Base-by-base conservation (phyloP, 2,888 invertebrate genomes). In the Nomada lathburiana region DNA sequence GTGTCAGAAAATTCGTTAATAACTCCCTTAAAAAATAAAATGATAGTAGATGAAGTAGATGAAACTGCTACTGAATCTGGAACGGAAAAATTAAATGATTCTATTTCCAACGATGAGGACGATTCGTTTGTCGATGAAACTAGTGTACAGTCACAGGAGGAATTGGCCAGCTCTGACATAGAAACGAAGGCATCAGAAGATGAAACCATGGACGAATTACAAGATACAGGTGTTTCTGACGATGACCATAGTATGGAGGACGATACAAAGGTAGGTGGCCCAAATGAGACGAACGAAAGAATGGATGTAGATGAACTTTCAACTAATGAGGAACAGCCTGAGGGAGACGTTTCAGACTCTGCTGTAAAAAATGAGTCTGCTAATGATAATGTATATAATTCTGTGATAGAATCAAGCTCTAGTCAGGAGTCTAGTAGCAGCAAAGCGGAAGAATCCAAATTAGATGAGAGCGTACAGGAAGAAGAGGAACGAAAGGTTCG, bases 361-460 rank as follows among this genome's bases (percentile, higher is more conserved):
- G 59, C 44, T 57, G 53, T 9, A 52, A 76, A 50, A 67, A 23
- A 83, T 47, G 71, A 74, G 52, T 55, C 53, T 23, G 18, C 13
- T 11, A 76, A 73, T 26, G 73, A 77, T 20, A 55, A 20, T 20
- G 36, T 42, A 57, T 42, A 53, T 2, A 63, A 42, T 68, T 67
- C 85, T 80, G 85, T 86, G 83, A 85, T 85, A 85, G 75, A 75
- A 73, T 72, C 76, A 65, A 76, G 74, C 80, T 85, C 86, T 85
- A 86, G 86, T 86, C 86, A 86, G 36, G 76, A 76, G 44, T 60
- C 53, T 36, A 76, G 60, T 55, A 59, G 26, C 42, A 71, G 26
- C 53, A 64, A 62, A n/a, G 65, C 69, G 29, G 52, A 72, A 29
- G 55, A 47, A 4, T n/a, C 60, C 20, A 78, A 79, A 69, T 53